Conservation (phyloP, 2,113 vertebrate species). For the Sebastes fasciatus region DNA sequence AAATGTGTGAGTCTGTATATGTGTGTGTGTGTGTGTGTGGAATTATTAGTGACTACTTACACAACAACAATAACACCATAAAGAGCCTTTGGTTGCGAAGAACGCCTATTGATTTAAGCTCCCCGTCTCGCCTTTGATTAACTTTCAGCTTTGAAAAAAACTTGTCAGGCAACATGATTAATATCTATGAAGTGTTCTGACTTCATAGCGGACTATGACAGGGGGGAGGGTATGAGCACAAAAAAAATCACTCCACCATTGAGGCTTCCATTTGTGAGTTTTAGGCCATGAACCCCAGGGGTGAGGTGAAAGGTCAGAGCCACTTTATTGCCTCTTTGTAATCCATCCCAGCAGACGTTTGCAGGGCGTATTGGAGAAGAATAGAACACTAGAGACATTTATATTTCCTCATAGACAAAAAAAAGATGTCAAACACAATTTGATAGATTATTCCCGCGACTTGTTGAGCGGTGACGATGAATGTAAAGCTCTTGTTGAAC, state of each 20-base stretch:
- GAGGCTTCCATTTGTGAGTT: slow-evolving; percentile 42
- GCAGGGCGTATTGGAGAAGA: slow-evolving; percentile 6
- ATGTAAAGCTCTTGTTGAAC: slow-evolving; percentile 1
- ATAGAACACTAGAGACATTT: slow-evolving; percentile 18
- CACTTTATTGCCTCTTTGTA: slow-evolving; percentile 45
- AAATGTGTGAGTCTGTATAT: neutral
- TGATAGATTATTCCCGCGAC: slow-evolving; percentile 26
- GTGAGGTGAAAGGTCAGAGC: slow-evolving; percentile 54
- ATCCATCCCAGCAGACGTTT: slow-evolving; percentile 29
- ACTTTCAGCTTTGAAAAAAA: slow-evolving; percentile 22
- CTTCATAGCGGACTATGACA: slow-evolving; percentile 20
- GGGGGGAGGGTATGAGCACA: slow-evolving; percentile 16
- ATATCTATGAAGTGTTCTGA: slow-evolving; percentile 45
- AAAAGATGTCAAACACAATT: slow-evolving; percentile 26
- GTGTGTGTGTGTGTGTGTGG: slow-evolving; percentile 24
- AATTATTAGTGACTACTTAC: slow-evolving; percentile 48
- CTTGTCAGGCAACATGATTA: slow-evolving; percentile 49
- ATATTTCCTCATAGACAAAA: neutral
- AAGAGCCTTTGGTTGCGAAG: slow-evolving; percentile 23
- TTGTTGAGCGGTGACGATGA: slow-evolving; percentile 1
- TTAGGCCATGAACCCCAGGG: slow-evolving; percentile 41
- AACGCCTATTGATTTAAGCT: slow-evolving; percentile 37
- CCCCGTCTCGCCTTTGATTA: slow-evolving; percentile 34
- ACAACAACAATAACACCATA: slow-evolving; percentile 33
- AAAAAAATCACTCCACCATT: neutral